Evolutionary conservation across 2,888 invertebrate species (phyloP).

Genomic region (Folsomia candida): DNA sequence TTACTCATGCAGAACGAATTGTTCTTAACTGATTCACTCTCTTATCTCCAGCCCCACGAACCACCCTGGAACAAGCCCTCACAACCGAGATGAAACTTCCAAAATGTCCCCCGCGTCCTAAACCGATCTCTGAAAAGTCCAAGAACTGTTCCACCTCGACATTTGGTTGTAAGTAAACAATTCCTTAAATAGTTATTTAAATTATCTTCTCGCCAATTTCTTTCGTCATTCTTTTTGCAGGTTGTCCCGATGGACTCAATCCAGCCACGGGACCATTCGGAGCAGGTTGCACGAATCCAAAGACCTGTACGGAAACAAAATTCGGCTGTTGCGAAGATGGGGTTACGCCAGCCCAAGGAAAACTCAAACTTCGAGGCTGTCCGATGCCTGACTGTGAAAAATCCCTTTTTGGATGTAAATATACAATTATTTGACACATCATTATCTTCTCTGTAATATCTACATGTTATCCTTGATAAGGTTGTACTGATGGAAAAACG

Average conservation of each 20-base stretch:
- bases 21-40: no score
- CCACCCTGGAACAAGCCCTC: slow-evolving; percentile 55
- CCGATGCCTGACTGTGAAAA: slow-evolving; percentile 70
- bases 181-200: no score
- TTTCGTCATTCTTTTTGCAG: no score
- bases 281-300: slow-evolving; percentile 69
- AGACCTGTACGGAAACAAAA: slow-evolving; percentile 72
- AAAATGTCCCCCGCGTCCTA: slow-evolving; percentile 62
- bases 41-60: not conserved
- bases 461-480: no score
- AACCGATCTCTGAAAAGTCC: slow-evolving; percentile 54
- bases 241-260: slow-evolving; percentile 75
- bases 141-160: slow-evolving; percentile 62
- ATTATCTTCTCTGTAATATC: no score
- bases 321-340: slow-evolving; percentile 81
- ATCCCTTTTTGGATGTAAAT: slow-evolving; percentile 84
- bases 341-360: slow-evolving; percentile 72
- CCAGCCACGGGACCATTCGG: slow-evolving; percentile 78
- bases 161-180: no score
- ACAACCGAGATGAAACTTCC: slow-evolving; percentile 57
- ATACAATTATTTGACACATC: no score
- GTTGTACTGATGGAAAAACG: slow-evolving; percentile 74
- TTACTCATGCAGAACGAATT: no score
- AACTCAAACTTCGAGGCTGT: slow-evolving; percentile 68
- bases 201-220: no score